Evolutionary conservation across 2,113 vertebrate species (phyloP).

Genomic region (Spea bombifrons): DNA sequence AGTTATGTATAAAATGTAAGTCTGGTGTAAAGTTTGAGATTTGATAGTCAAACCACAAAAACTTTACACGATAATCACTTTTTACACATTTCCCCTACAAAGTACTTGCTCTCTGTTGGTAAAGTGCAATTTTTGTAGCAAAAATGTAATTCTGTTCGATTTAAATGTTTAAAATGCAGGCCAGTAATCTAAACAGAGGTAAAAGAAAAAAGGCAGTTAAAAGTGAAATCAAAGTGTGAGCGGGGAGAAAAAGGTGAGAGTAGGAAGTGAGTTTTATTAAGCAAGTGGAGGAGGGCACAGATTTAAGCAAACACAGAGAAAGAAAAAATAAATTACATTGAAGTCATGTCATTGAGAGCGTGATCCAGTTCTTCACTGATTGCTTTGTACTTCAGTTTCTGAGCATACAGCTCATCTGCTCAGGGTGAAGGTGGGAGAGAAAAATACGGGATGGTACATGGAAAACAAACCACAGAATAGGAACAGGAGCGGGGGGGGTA

Average conservation of each 20-base stretch:
- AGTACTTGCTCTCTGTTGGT: too few relatives aligned
- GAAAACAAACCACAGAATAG: background rate
- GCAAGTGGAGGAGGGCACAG: constrained; percentile 51
- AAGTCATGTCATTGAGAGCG: constrained; percentile 99
- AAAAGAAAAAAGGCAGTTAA: constrained; percentile 12
- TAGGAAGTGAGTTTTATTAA: constrained; percentile 30
- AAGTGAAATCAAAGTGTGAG: constrained; percentile 11
- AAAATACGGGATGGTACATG: constrained; percentile 17
- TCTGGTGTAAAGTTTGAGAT: too few relatives aligned
- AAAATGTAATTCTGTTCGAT: too few relatives aligned
- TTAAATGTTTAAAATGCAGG: background rate
- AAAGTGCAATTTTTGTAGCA: too few relatives aligned
- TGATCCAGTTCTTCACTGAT: constrained; percentile 99
- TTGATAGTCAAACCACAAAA: too few relatives aligned
- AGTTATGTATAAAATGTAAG: too few relatives aligned
- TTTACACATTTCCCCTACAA: too few relatives aligned
- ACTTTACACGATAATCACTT: too few relatives aligned
- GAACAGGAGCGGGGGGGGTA: too few relatives aligned
- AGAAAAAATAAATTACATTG: constrained; percentile 82
- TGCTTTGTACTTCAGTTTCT: constrained; percentile 99
- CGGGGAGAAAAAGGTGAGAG: constrained; percentile 42
- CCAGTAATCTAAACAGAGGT: constrained; percentile 36
- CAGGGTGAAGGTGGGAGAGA: constrained; percentile 60
- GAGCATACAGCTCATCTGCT: constrained; percentile 95
- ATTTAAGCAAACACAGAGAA: constrained; percentile 54